phyloP scores from a whole-genome alignment of 2,888 invertebrate genomes.

The Enoplolaimus lenunculus region DNA sequence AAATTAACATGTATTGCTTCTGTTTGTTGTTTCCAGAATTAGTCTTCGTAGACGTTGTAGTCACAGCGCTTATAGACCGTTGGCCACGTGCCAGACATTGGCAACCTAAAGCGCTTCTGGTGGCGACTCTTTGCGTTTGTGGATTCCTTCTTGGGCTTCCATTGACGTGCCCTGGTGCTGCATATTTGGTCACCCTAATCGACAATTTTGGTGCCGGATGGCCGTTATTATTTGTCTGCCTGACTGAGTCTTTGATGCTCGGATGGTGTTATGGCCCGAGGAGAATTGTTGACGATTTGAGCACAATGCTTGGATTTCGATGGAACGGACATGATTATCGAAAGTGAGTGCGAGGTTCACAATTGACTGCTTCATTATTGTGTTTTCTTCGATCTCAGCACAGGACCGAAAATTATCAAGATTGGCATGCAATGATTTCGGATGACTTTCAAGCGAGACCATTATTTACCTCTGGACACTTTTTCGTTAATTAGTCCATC shows the following conservation, averaged over 20 bases:
- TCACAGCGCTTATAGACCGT: slow-evolving; percentile 45
- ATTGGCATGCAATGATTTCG: no score
- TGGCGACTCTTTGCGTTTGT: slow-evolving; percentile 18
- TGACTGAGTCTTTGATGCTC: slow-evolving; percentile 47
- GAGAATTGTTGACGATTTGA: slow-evolving; percentile 19
- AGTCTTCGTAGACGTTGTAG: slow-evolving; percentile 43
- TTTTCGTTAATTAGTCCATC: no score
- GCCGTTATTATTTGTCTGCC: slow-evolving; percentile 43
- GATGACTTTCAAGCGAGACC: no score
- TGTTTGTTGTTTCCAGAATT: not conserved
- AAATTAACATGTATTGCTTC: no score
- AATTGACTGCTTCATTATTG: no score
- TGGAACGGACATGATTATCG: not conserved
- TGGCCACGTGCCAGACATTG: slow-evolving; percentile 36
- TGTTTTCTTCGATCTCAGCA: no score
- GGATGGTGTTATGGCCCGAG: slow-evolving; percentile 44
- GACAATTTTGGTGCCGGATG: slow-evolving; percentile 46
- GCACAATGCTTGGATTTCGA: slow-evolving; percentile 15
- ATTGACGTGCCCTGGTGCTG: slow-evolving; percentile 28
- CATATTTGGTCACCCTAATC: slow-evolving; percentile 44
- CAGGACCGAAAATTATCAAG: no score
- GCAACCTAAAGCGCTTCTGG: slow-evolving; percentile 15
- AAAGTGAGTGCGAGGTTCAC: not conserved
- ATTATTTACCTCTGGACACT: no score
- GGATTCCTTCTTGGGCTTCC: slow-evolving; percentile 19